These are phyloP conservation scores for Geodia barretti DNA, from an alignment of 37 sponge, comb jelly and placozoan genomes.

Conservation along the genomic window DNA sequence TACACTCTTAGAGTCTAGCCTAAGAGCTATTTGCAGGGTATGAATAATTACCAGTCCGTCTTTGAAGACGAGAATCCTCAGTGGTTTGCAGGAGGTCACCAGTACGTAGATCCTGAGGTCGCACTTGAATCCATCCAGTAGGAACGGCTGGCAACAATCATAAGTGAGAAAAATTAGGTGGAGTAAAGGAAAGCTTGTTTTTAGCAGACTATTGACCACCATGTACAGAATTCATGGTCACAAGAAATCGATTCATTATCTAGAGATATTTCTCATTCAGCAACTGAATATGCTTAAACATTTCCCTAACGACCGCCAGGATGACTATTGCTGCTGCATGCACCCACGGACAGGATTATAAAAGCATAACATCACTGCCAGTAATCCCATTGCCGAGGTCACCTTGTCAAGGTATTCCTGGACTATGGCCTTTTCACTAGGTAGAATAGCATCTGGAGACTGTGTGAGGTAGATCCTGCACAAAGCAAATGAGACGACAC, in stretches of 20 bases:
- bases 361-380: no score
- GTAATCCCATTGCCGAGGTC: no score
- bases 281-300: no score
- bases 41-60: constrained; percentile 69
- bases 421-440: constrained; percentile 58
- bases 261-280: no score
- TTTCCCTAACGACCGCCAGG: no score
- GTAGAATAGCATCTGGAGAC: constrained; percentile 30
- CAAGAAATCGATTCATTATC: background rate
- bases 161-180: background rate
- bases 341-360: no score
- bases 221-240: background rate
- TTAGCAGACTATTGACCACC: background rate
- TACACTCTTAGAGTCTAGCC: no score
- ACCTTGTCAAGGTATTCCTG: constrained; percentile 90
- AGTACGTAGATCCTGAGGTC: constrained; percentile 87
- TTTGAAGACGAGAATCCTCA: constrained; percentile 67
- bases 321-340: no score
- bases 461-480: constrained; percentile 70
- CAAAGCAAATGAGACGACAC: background rate
- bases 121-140: constrained; percentile 80
- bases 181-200: background rate
- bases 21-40: background rate
- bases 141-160: constrained; percentile 81
- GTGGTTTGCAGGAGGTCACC: constrained; percentile 78